Evolutionary conservation across 2,797 vertebrate genomes (phyloP).

Genomic region (Podarcis siculus): DNA sequence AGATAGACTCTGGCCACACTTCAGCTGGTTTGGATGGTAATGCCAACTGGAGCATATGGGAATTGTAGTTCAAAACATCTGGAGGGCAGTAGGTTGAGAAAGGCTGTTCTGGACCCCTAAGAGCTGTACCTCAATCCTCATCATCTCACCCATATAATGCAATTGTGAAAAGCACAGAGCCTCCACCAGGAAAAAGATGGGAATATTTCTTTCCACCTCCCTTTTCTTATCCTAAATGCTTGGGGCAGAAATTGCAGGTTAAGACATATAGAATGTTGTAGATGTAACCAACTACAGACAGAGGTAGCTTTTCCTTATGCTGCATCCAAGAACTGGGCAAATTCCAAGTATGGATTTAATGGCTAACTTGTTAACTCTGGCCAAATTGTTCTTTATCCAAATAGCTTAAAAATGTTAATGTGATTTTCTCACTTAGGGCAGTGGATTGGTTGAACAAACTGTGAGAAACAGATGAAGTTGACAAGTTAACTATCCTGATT

Average conservation of each 20-base stretch:
- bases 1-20: neutral
- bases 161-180: neutral
- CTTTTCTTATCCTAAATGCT: neutral
- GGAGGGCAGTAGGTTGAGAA: neutral
- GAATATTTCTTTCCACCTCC: neutral
- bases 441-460: neutral
- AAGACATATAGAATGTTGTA: neutral
- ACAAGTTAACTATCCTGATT: neutral
- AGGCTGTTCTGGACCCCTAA: neutral
- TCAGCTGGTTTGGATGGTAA: neutral
- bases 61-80: neutral
- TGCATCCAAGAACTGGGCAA: neutral
- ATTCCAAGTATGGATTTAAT: neutral
- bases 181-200: neutral
- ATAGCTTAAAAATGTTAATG: constrained; percentile 15
- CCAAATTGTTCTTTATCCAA: constrained; percentile 4
- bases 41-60: neutral
- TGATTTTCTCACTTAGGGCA: neutral
- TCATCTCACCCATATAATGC: too few species aligned
- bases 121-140: too few species aligned
- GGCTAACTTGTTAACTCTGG: neutral
- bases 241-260: neutral
- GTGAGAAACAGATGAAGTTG: neutral
- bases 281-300: neutral
- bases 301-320: neutral